Evolutionary conservation across 2,113 vertebrate species (phyloP), one percentile per base, ranked within the genome.

Genomic region (Antechinus stuartii): DNA sequence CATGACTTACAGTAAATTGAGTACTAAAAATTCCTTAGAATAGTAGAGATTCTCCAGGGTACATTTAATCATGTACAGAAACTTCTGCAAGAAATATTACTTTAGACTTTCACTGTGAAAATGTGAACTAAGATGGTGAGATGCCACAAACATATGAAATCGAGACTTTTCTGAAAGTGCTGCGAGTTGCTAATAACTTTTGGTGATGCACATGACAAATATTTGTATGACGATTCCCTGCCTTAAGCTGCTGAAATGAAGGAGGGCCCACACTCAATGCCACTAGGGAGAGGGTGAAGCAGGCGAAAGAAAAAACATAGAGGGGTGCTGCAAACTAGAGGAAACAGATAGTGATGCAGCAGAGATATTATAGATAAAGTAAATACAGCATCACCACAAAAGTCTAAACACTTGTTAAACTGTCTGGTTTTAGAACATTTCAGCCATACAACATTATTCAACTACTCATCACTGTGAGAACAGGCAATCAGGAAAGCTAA

Each of bases 401-500:
- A 98, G 98, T 98, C 98, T 98, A 98, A 98, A 98, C 98, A 98
- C 98, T 98, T 98, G 98, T 99, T 98, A 98, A 99, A 98, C 98
- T 95, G 97, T 98, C 98, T 98, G 98, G 98, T 98, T 98, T 98
- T 98, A 98, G 98, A 99, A 98, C 98, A 98, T 99, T 99, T 99
- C 98, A 99, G 98, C 98, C 98, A 98, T 98, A 98, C 98, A 98
- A 98, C 98, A 98, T 99, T 98, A 99, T 98, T 99, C 99, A 99
- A 99, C 99, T 99, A 99, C 99, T 99, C 99, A 99, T 99, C 98
- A 99, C 98, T 98, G 98, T 98, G 99, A 99, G 99, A 99, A 98
- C 98, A 99, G 98, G 99, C 99, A 99, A 99, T 99, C 99, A 99
- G 99, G 99, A 99, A 99, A 99, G 99, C 99, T 99, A 99, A 99